Evolutionary conservation across 1,140 invertebrate species (phyloP).

Genomic region (Hyles vespertilio): DNA sequence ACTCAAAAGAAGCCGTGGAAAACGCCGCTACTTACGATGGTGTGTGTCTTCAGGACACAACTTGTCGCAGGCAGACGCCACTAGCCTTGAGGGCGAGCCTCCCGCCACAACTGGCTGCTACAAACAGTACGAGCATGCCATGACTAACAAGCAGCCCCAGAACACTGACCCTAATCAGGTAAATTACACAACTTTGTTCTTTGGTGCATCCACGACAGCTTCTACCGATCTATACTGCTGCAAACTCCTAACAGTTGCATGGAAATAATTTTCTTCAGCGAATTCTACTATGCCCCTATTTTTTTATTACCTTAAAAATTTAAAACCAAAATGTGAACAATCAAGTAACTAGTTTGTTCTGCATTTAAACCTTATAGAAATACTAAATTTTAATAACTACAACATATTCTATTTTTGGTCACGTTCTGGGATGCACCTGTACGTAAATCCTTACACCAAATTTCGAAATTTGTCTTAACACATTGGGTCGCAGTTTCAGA

Average conservation of each 20-base stretch:
- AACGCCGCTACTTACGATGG: constrained; percentile 63
- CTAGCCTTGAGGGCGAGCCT: constrained; percentile 88
- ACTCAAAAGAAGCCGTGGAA: constrained; percentile 23
- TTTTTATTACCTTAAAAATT: no score
- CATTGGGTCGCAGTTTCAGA: constrained; percentile 55
- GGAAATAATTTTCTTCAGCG: no score
- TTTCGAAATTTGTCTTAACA: no score
- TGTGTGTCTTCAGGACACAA: constrained; percentile 87
- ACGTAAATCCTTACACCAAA: no score
- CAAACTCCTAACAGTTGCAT: no score
- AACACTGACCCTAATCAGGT: constrained; percentile 78
- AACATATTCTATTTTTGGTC: no score
- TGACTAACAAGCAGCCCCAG: constrained; percentile 79
- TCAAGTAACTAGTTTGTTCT: no score
- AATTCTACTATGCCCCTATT: no score
- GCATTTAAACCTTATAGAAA: no score
- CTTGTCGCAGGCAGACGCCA: constrained; percentile 91
- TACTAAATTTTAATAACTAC: no score
- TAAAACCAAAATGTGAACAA: no score
- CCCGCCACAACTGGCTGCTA: constrained; percentile 88
- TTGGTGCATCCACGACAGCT: constrained; percentile 25
- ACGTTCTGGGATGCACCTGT: no score
- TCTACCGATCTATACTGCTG: background rate
- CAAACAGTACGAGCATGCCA: constrained; percentile 89
- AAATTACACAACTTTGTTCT: constrained; percentile 35